These are phyloP conservation scores for Polypterus senegalus DNA, from an alignment of 2,113 vertebrate genomes.

Conservation along the genomic window DNA sequence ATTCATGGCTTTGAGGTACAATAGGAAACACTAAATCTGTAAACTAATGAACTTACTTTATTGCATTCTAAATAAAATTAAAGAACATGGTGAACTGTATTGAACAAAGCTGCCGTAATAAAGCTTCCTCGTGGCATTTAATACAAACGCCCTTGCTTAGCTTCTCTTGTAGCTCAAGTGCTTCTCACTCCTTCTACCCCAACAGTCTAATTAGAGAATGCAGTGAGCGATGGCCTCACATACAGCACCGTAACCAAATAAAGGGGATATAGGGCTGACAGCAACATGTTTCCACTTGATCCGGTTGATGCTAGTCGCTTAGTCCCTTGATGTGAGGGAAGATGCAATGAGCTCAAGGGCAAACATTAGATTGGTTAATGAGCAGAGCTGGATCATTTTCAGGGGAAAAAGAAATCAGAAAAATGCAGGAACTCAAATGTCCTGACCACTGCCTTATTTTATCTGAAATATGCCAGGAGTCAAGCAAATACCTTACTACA, in stretches of 20 bases:
- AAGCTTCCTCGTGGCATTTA: constrained; percentile 47
- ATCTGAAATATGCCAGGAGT: too few relatives aligned
- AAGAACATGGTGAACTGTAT: constrained; percentile 33
- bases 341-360: neutral
- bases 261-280: neutral
- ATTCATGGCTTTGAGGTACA: constrained; percentile 37
- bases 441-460: too few relatives aligned
- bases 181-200: neutral
- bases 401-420: neutral
- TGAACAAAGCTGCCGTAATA: constrained; percentile 52
- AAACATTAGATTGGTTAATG: neutral
- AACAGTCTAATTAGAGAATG: neutral
- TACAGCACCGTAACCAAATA: neutral
- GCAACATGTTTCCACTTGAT: neutral
- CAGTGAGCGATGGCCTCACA: neutral
- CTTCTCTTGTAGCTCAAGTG: neutral
- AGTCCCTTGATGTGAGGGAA: neutral
- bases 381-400: neutral
- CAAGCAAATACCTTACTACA: too few relatives aligned
- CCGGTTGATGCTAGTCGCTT: neutral
- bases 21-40: constrained; percentile 43
- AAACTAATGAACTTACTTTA: constrained; percentile 54
- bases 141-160: constrained; percentile 23
- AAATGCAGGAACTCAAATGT: too few relatives aligned
- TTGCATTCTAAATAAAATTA: constrained; percentile 47